These are phyloP conservation scores for Drosophila jambulina DNA, from an alignment of 1,140 invertebrate genomes.

Conservation along the genomic window DNA sequence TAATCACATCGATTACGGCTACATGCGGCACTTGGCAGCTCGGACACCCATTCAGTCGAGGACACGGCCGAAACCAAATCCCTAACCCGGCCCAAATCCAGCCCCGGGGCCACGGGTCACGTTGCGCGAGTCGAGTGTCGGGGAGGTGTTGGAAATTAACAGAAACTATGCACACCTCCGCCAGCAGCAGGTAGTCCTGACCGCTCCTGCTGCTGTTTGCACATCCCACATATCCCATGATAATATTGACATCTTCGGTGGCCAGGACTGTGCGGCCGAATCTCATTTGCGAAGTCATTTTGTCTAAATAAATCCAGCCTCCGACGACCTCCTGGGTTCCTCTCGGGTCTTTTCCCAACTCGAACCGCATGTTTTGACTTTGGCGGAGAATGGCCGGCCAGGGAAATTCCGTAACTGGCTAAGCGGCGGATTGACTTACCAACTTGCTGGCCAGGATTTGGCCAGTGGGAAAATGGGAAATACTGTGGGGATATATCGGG, in stretches of 20 bases:
- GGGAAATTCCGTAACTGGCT: slow-evolving; percentile 67
- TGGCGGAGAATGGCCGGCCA: slow-evolving; percentile 26
- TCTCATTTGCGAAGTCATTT: slow-evolving; percentile 85
- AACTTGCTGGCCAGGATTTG: slow-evolving; percentile 65
- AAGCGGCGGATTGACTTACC: slow-evolving; percentile 78
- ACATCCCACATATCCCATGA: slow-evolving; percentile 55
- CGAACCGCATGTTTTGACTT: slow-evolving; percentile 82
- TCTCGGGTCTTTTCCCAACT: slow-evolving; percentile 49
- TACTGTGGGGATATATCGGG: slow-evolving; percentile 16
- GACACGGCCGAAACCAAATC: slow-evolving; percentile 1
- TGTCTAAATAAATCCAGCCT: slow-evolving; percentile 84
- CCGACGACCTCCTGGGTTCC: slow-evolving; percentile 23
- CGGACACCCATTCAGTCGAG: slow-evolving; percentile 54
- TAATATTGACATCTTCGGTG: slow-evolving; percentile 78
- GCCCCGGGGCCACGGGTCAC: slow-evolving; percentile 67
- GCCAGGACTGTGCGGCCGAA: slow-evolving; percentile 44
- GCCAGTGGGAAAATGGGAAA: slow-evolving; percentile 35
- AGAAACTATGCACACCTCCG: slow-evolving; percentile 72
- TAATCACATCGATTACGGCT: slow-evolving; percentile 81
- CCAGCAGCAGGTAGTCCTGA: slow-evolving; percentile 61
- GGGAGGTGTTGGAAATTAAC: slow-evolving; percentile 80
- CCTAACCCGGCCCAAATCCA: slow-evolving; percentile 55
- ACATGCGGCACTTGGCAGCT: slow-evolving; percentile 66
- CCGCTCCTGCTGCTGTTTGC: slow-evolving; percentile 63
- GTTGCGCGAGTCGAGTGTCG: slow-evolving; percentile 64